Evolutionary conservation across 2,888 invertebrate species (phyloP), one percentile per base, ranked within the genome.

Genomic region (Leptinotarsa juncta): DNA sequence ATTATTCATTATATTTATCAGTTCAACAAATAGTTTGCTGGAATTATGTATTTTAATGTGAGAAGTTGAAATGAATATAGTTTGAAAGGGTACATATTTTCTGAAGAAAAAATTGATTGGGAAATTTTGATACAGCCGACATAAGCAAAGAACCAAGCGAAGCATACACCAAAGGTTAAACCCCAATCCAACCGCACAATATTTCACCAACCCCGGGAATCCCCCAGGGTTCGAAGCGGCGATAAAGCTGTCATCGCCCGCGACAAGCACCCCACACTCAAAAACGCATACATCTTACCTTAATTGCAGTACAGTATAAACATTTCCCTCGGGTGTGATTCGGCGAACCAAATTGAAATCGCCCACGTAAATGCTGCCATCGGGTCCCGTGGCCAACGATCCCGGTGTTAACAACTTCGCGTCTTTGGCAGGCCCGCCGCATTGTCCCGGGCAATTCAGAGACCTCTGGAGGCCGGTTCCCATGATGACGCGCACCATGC

Each of bases 291-390:
- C 72, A 67, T 76, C 75, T 78, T 70, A 76, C 76, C 78, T 78
- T 72, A 78, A 75, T 74, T 78, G 74, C 67, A 97, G 90, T 55
- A 98, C 94, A 23, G 97, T 97, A 82, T 94, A 95, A 65, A 97
- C 96, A 78, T 94, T 92, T 82, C 97, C 96, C 85, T 97, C 95
- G 42, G 97, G 96, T 50, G 95, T 95, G 80, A 98, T 94, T 81
- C 96, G 91, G 60, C 98, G 93, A 70, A 98, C 96, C 71, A 97
- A 91, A 90, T 98, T 98, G 87, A 97, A 98, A 88, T 99, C 98
- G 15, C 98, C 98, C 15, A 99, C 97, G 87, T 97, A 98, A 67
- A 99, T 91, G 81, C 97, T 97, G 55, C 99, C 99, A 88, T 99
- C 99, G 15, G 97, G 95, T 32, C 97, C 97, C 23, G 97, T 96